phyloP scores from a whole-genome alignment of 1,140 invertebrate genomes.

The Dendrolimus punctatus region DNA sequence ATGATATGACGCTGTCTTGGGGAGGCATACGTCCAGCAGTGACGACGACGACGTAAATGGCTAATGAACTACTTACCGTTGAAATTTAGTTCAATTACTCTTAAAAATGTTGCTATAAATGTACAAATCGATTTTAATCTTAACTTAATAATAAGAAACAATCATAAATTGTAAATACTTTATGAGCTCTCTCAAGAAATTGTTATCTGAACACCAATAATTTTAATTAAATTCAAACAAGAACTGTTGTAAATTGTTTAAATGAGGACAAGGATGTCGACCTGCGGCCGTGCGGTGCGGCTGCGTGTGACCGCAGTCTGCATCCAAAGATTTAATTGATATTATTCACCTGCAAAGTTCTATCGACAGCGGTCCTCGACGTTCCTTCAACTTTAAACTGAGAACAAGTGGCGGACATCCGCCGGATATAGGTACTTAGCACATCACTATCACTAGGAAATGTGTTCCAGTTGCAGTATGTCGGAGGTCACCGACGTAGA shows the following conservation, averaged over 20 bases:
- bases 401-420: conserved; percentile 20
- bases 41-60: no score
- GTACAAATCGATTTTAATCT: no score
- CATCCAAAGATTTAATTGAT: conserved; percentile 19
- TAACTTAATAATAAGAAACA: no score
- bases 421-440: conserved; percentile 23
- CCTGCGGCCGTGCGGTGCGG: conserved; percentile 19
- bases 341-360: conserved; percentile 21
- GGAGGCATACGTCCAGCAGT: no score
- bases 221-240: conserved; percentile 43
- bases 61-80: no score
- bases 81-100: no score
- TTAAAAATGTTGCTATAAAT: no score
- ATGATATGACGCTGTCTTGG: no score
- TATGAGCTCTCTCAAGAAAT: neutral
- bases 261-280: conserved; percentile 62
- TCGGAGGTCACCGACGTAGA: conserved; percentile 50
- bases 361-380: conserved; percentile 22
- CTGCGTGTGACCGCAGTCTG: conserved; percentile 12
- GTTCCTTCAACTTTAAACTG: conserved; percentile 10
- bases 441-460: conserved; percentile 61
- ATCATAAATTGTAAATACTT: no score
- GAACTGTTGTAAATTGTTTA: conserved; percentile 48
- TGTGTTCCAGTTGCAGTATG: conserved; percentile 28
- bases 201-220: conserved; percentile 1